Conservation (phyloP, 1,140 invertebrate species). For the Calephelis virginiensis region DNA sequence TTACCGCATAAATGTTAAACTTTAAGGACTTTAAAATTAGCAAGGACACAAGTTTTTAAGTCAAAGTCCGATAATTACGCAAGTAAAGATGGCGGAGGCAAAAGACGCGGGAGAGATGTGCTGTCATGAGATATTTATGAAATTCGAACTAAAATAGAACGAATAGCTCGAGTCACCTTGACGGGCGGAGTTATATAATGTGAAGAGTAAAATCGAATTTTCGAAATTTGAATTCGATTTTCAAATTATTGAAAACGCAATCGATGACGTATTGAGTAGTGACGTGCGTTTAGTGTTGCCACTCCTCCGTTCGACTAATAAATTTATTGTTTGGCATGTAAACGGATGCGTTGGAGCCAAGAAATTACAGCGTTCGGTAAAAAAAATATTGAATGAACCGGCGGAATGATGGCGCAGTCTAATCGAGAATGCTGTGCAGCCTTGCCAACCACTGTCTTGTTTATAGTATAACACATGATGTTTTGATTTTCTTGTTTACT, state of each 20-base stretch:
- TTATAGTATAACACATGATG: slow-evolving; percentile 63
- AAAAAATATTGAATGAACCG: slow-evolving; percentile 77
- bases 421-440: slow-evolving; percentile 57
- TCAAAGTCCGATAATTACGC: slow-evolving; percentile 61
- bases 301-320: slow-evolving; percentile 75
- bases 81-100: slow-evolving; percentile 64
- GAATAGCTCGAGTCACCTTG: slow-evolving; percentile 74
- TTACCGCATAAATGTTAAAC: slow-evolving; percentile 73
- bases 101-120: slow-evolving; percentile 71
- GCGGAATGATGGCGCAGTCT: slow-evolving; percentile 68
- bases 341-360: slow-evolving; percentile 78
- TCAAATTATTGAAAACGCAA: slow-evolving; percentile 60
- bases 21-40: slow-evolving; percentile 77
- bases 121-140: slow-evolving; percentile 77
- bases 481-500: slow-evolving; percentile 58
- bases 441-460: slow-evolving; percentile 65
- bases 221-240: slow-evolving; percentile 45
- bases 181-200: slow-evolving; percentile 65
- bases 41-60: slow-evolving; percentile 64
- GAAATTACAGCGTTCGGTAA: slow-evolving; percentile 76
- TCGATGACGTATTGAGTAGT: slow-evolving; percentile 63
- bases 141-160: slow-evolving; percentile 75
- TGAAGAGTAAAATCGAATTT: slow-evolving; percentile 37
- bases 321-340: slow-evolving; percentile 79
- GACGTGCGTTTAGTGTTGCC: slow-evolving; percentile 63